Base-by-base conservation (phyloP, 2,888 invertebrate genomes). In the Agapostemon virescens region DNA sequence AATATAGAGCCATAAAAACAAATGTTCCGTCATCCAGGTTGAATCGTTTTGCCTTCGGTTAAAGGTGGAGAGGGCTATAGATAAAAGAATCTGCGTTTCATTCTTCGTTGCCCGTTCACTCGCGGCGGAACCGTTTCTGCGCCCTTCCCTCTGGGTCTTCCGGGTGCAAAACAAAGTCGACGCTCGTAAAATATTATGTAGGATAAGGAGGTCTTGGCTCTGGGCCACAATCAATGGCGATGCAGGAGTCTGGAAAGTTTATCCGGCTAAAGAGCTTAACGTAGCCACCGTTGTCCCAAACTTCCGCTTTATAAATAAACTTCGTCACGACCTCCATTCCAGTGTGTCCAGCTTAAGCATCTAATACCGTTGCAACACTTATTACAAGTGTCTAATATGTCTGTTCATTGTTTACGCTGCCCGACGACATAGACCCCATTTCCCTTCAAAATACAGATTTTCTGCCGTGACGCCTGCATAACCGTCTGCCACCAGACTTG, bases 171-270 rank as follows among this genome's bases (percentile, higher is more conserved):
- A 88, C 87, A 88, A 84, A 87, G 85, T 87, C 83, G 79, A 84
- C 76, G 79, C 83, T 88, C 86, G 87, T 90, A 89, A 90, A 89
- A 88, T 89, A 90, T 90, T 89, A 89, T 88, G 86, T 87, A 84
- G 89, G 88, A 89, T 90, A 90, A 90, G 88, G 86, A 88, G 84
- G 85, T 86, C 88, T 88, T 90, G 90, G 90, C 89, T 80, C 81
- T 72, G 72, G 70, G 88, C 90, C 90, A 89, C 90, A 88, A 90
- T 91, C 90, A 90, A 90, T 90, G 88, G 77, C 86, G 84, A 88
- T 90, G 88, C 88, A 87, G 84, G 86, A 88, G 88, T 89, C 90
- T 88, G 86, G 86, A 89, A 90, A 90, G 90, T 90, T 90, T 89
- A 90, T 88, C 87, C 88, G 82, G 81, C 81, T 86, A 85, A 90